Evolutionary conservation across 2,797 vertebrate genomes (phyloP), one percentile per base, ranked within the genome.

Genomic region (Neoniphon sammara): DNA sequence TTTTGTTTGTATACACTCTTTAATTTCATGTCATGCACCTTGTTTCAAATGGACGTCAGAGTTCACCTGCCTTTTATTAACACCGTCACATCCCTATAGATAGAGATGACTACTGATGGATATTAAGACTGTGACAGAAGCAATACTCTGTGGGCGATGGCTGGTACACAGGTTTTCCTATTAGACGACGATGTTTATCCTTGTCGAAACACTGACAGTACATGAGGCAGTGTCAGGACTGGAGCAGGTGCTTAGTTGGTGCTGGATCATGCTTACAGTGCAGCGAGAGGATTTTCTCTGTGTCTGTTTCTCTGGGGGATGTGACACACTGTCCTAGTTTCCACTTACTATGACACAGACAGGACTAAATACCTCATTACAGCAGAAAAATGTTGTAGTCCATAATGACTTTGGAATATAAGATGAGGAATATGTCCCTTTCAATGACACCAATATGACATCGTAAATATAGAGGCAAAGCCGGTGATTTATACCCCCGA

Each of bases 271-370:
- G 60, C 73, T 80, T 64, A 63, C 30, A 63, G 62, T 62, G 36
- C 66, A 73, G 47, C 53, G 72, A 79, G 70, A 80, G 78, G 78
- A 86, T 83, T 83, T 87, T 66, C 61, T 49, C 56, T 31, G 54
- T 78, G 76, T 78, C 60, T 12, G 47, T 70, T 49, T 64, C 83
- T 82, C 75, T 65, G 71, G 77, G 58, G 69, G 72, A 73, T 64
- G 62, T 85, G 85, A 87, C 87, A 91, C 84, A 87, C 78, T 92
- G 90, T 92, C 85, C 90, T 78, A 90, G 20, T 83, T 91, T 81
- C 57, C 39, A 55, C 63, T 77, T 75, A 72, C 59, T 25, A 70
- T 81, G 85, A 78, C 84, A 80, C 72, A 83, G 67, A 88, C 83
- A 53, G 76, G 78, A 83, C 81, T 75, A 81, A 89, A 89, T 73